Conservation (phyloP, 2,113 vertebrate species). For the Tricholaema leucomelas region DNA sequence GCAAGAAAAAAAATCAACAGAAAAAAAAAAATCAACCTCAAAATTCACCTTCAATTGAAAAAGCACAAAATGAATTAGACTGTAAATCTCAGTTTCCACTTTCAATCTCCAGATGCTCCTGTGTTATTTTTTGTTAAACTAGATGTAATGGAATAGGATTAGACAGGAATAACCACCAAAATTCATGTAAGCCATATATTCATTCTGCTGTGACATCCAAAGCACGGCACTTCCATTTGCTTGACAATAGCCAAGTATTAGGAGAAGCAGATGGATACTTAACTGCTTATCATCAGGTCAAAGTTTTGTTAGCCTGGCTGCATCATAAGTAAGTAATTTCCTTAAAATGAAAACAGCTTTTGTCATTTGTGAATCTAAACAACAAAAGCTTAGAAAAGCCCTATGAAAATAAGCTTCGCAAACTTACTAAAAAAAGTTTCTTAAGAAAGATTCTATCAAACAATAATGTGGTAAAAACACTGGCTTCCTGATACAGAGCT, state of each 20-base stretch:
- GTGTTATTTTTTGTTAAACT: not conserved
- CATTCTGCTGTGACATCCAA: not conserved
- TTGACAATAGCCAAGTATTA: not conserved
- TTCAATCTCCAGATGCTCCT: not conserved
- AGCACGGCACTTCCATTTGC: not conserved
- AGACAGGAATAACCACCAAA: not conserved
- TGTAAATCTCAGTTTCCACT: not conserved
- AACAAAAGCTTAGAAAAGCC: not conserved
- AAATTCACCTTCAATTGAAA: not conserved
- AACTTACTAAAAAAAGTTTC: not conserved
- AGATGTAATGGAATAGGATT: not conserved
- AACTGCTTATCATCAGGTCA: not conserved
- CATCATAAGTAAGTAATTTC: not conserved
- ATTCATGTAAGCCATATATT: not conserved
- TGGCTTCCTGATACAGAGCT: not conserved
- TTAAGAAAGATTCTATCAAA: not conserved
- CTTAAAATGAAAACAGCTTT: not conserved
- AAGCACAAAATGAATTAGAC: not conserved
- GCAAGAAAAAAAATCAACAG: not conserved
- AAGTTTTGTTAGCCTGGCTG: not conserved
- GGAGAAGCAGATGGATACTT: not conserved
- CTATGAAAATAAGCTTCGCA: not conserved
- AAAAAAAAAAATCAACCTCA: not conserved
- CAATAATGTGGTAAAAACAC: not conserved
- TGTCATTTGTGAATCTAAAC: not conserved